Evolutionary conservation across 2,797 vertebrate genomes (phyloP), one percentile per base, ranked within the genome.

Genomic region (Darevskia mixta): DNA sequence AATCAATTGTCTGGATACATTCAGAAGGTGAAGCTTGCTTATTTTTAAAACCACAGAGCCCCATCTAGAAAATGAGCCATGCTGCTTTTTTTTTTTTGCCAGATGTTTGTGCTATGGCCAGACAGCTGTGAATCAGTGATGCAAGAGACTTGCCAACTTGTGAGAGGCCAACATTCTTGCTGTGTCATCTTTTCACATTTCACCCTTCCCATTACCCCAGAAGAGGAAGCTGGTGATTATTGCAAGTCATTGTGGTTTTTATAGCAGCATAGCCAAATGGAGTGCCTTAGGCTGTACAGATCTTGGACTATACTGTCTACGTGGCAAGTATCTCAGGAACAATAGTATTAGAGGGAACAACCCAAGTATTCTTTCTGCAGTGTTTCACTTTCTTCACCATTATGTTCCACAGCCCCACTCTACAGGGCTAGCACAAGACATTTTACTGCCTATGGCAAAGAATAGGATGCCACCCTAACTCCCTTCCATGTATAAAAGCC

Each of bases 31-130:
- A 25, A 32, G 45, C 73, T 55, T 72, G n/a, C 55, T 32, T 82
- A 35, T 87, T 87, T 82, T 71, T 67, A 55, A 75, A 76, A 49
- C 3, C 5, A 55, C 7, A 61, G 29, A 7, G 72, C 9, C 9
- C 4, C 6, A 5, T 73, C 78, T 38, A 73, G 35, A 77, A 20
- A 25, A 77, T 32, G 32, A 79, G 8, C 15, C 32, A 8, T 1
- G 20, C 29, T 55, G 35, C 29, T 23, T 1, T 15, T 55, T 55
- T 55, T 55, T 66, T 76, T 64, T 61, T 66, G 20, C 55, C 38
- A 45, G 71, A 66, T 87, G 86, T 75, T 87, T 87, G 41, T 43
- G 35, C 41, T 7, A 23, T 38, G 71, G 58, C 66, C 23, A 82
- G n/a, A 76, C 41, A 61, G 18, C 35, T 64, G n/a, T 82, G 58